Evolutionary conservation across 2,113 vertebrate species (phyloP), one percentile per base, ranked within the genome.

Genomic region (Zosterops hypoxanthus): DNA sequence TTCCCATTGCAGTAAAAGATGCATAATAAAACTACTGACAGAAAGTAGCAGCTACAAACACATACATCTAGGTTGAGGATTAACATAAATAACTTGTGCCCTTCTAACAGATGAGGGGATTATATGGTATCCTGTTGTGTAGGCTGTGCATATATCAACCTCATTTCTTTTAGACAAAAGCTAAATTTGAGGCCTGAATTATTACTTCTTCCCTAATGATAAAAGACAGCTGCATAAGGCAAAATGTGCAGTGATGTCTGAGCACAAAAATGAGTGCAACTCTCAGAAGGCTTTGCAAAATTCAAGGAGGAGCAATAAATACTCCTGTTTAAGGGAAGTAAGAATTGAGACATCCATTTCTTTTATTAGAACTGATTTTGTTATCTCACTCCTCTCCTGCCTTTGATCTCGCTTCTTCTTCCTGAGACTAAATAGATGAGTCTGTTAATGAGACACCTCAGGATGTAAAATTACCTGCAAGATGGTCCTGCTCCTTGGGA

Each of bases 91-190:
- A 94, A 90, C 56, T 92, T 75, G 53, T 86, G 83, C 47, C 68
- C 79, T 83, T 88, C 85, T 59, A 78, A 88, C 41, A 86, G 86
- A 92, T 90, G 68, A 94, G 82, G 89, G 88, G 88, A 95, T 96
- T 96, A 95, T 81, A 71, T n/a, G 77, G 60, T 52, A 57, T 88
- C 76, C 80, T 71, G 59, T 80, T 88, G 82, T 81, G 80, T 24
- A 90, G 90, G 81, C 60, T 90, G 73, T 57, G 86, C 88, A 96
- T 78, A 86, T 24, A 94, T 85, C 92, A 90, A 86, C 72, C 63
- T 71, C 88, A 60, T 94, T 86, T 88, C 75, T 93, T 88, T 39
- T 33, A 90, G 85, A 90, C 64, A 75, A 94, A 88, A 88, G 90
- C 80, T 84, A 68, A 71, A 92, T 92, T 88, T 86, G 47, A 78